Percentiles rank a stretch among this genome's conserved stretches.
Evolutionary conservation across 2,888 invertebrate species (phyloP).

Genomic region (Leistus spinibarbis): DNA sequence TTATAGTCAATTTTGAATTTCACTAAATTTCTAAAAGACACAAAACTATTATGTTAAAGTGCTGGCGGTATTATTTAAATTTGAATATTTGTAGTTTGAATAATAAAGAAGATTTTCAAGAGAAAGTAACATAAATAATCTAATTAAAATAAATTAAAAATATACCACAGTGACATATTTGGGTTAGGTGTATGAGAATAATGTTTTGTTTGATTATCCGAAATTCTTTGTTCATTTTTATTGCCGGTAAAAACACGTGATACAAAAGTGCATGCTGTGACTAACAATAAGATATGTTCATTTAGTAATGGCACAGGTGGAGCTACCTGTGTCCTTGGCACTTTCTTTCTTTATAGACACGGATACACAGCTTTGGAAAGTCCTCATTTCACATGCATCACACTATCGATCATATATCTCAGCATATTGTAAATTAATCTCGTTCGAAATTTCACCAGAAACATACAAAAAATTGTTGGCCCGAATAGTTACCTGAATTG

Average conservation of each 20-base stretch:
- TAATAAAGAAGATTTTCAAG: neutral
- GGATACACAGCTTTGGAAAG: conserved; percentile 33
- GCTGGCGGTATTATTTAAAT: no score
- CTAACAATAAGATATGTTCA: neutral
- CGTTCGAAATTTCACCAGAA: neutral
- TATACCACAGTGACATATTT: neutral
- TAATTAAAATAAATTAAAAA: neutral
- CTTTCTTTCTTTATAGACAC: conserved; percentile 15
- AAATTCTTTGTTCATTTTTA: neutral
- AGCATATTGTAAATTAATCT: neutral
- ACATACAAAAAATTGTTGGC: neutral
- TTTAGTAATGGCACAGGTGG: neutral
- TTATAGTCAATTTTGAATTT: no score
- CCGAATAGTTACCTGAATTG: no score
- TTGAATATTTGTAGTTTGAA: neutral
- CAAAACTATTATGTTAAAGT: no score
- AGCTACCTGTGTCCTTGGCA: neutral
- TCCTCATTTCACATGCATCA: conserved; percentile 21
- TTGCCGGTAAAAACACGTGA: no score
- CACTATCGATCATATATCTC: neutral
- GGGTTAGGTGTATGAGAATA: neutral
- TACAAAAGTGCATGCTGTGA: neutral
- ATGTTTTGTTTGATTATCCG: neutral
- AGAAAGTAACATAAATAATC: neutral
- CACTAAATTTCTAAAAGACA: no score